phyloP scores from a whole-genome alignment of 1,140 invertebrate species.

The Coelopa frigida region DNA sequence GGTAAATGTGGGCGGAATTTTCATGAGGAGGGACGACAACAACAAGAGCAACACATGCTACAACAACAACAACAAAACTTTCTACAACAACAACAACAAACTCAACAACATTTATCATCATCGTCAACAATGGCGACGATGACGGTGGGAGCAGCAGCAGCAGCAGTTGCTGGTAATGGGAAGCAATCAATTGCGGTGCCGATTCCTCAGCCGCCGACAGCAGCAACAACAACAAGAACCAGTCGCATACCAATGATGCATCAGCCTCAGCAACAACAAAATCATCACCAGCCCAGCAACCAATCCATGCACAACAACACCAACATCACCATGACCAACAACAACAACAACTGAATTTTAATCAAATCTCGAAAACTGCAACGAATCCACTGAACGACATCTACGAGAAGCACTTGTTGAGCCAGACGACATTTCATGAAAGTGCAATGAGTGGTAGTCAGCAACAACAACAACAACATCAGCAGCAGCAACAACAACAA shows the following conservation, averaged over 20 bases:
- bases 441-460: too few species aligned
- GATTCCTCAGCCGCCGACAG: too few species aligned
- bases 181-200: too few species aligned
- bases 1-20: slow-evolving; percentile 1
- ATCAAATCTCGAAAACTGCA: slow-evolving; percentile 24
- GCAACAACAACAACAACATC: neutral
- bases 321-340: slow-evolving; percentile 9
- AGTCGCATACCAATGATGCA: slow-evolving; percentile 14
- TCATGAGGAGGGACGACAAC: slow-evolving; percentile 9
- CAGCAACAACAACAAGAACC: neutral
- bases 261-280: neutral
- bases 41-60: slow-evolving; percentile 3
- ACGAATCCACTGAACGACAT: slow-evolving; percentile 21
- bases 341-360: slow-evolving; percentile 17
- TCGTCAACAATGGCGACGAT: slow-evolving; percentile 3
- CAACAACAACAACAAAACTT: slow-evolving; percentile 4
- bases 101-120: slow-evolving; percentile 2
- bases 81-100: neutral
- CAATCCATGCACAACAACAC: slow-evolving; percentile 6
- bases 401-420: slow-evolving; percentile 22
- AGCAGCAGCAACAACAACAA: slow-evolving; percentile 3
- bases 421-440: slow-evolving; percentile 17
- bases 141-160: neutral
- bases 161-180: slow-evolving; percentile 2
- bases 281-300: slow-evolving; percentile 1